A percentile compares a stretch with the other conserved stretches of the same genome.
These are phyloP conservation scores for Carlito syrichta DNA, from an alignment of 2,113 vertebrate genomes.

Conservation along the genomic window DNA sequence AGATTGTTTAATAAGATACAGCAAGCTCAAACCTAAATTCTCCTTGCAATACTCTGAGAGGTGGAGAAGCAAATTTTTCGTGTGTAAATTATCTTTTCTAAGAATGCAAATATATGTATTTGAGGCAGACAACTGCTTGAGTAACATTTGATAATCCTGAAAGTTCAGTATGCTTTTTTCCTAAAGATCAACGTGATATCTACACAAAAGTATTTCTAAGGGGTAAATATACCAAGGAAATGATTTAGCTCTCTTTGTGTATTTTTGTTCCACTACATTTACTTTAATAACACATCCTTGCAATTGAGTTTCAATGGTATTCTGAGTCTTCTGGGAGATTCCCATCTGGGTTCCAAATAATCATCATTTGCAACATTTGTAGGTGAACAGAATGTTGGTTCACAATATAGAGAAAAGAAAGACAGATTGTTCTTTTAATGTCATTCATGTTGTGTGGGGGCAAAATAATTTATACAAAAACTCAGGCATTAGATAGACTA, in stretches of 20 bases:
- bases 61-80: not conserved
- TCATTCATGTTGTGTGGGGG: not conserved
- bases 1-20: not conserved
- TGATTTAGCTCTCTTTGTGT: not conserved
- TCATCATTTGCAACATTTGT: slow-evolving; percentile 44
- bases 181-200: not conserved
- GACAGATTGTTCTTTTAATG: slow-evolving; percentile 56
- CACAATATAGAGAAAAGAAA: slow-evolving; percentile 32
- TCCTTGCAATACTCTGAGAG: not conserved
- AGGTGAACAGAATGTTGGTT: slow-evolving; percentile 56
- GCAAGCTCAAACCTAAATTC: not conserved
- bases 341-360: slow-evolving; percentile 46
- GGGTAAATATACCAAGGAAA: not conserved
- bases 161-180: not conserved
- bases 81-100: not conserved
- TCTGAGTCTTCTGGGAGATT: not conserved
- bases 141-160: not conserved
- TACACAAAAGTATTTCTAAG: not conserved
- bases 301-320: not conserved
- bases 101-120: not conserved
- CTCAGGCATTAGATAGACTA: not conserved
- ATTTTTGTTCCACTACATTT: not conserved
- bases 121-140: not conserved
- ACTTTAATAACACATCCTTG: slow-evolving; percentile 36
- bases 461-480: slow-evolving; percentile 48